phyloP scores from a whole-genome alignment of 2,888 invertebrate genomes.

The Gastracanthus pulcherrimus region DNA sequence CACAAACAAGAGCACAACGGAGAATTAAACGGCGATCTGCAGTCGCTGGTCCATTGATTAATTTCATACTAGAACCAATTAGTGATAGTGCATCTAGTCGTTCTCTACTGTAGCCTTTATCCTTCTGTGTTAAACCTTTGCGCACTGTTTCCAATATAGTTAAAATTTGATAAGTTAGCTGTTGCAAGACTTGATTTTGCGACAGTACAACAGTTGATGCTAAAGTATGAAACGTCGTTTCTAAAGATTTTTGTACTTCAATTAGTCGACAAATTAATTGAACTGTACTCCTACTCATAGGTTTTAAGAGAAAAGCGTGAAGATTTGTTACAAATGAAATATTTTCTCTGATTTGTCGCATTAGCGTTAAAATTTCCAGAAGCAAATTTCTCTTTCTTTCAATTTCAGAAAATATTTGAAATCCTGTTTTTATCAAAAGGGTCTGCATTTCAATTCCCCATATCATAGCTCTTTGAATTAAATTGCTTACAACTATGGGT shows the following conservation, averaged over 20 bases:
- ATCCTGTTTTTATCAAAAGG: slow-evolving; percentile 82
- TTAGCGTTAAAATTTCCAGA: slow-evolving; percentile 78
- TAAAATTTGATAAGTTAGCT: slow-evolving; percentile 87
- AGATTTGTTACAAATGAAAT: slow-evolving; percentile 83
- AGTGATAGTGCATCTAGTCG: slow-evolving; percentile 72
- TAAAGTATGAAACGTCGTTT: slow-evolving; percentile 84
- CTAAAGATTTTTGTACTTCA: slow-evolving; percentile 89
- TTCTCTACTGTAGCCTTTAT: slow-evolving; percentile 71
- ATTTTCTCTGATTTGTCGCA: slow-evolving; percentile 78
- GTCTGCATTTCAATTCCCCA: slow-evolving; percentile 76
- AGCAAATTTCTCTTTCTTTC: slow-evolving; percentile 78
- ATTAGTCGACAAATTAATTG: slow-evolving; percentile 87
- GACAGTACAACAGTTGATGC: slow-evolving; percentile 85
- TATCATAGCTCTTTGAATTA: slow-evolving; percentile 79
- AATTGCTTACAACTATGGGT: slow-evolving; percentile 71
- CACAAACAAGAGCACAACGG: slow-evolving; percentile 84
- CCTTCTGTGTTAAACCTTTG: slow-evolving; percentile 72
- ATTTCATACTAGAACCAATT: slow-evolving; percentile 70
- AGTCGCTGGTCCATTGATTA: slow-evolving; percentile 79
- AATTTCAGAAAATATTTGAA: slow-evolving; percentile 70
- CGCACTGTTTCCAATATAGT: slow-evolving; percentile 84
- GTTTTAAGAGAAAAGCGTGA: slow-evolving; percentile 85
- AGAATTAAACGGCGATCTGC: slow-evolving; percentile 83
- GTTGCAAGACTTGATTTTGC: slow-evolving; percentile 88
- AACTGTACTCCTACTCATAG: slow-evolving; percentile 88